Base-by-base conservation (phyloP, 2,797 vertebrate species). In the Sus cebifrons region DNA sequence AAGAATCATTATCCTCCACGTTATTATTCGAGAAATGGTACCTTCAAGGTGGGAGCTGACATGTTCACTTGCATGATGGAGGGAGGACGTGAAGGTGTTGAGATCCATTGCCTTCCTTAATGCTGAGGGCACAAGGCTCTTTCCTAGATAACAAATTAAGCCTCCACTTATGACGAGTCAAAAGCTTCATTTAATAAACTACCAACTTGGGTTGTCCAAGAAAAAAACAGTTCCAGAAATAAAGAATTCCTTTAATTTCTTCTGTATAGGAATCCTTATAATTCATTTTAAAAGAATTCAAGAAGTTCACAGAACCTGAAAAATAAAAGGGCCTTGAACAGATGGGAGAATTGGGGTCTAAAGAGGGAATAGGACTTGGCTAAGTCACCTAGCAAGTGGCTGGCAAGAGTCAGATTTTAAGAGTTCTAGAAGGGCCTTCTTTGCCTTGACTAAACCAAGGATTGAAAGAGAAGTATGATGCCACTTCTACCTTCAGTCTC, bases 21-120 rank as follows among this genome's bases (percentile, higher is more conserved):
- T 32, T 89, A 91, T 90, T 90, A 77, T 56, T 92, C 79, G 56
- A 74, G 67, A 97, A 97, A 79, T 58, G 44, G 36, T 79, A 44
- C 20, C 54, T 49, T 92, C 29, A 44, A 93, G 68, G 36, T 84
- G 21, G n/a, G 20, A 78, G 25, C 25, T 88, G 73, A 82, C 17
- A 4, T n/a, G 1, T 64, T 91, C 62, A 36, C 20, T 79, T 1
- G 3, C 14, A 36, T 9, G 25, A 32, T 9, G 12, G 44, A 75
- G 13, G 29, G 15, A 74, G 29, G 23, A 73, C 27, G 62, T 7
- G 36, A 92, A 90, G 73, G 13, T 75, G 13, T 5, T 90, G 52
- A 91, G 23, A 7, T 62, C 54, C 86, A 44, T 74, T 82, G 52
- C 25, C 29, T 89, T 70, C 23, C 77, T 96, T 89, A 91, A 71